phyloP scores from a whole-genome alignment of 2,888 invertebrate species.

The Drosophila suboccidentalis region DNA sequence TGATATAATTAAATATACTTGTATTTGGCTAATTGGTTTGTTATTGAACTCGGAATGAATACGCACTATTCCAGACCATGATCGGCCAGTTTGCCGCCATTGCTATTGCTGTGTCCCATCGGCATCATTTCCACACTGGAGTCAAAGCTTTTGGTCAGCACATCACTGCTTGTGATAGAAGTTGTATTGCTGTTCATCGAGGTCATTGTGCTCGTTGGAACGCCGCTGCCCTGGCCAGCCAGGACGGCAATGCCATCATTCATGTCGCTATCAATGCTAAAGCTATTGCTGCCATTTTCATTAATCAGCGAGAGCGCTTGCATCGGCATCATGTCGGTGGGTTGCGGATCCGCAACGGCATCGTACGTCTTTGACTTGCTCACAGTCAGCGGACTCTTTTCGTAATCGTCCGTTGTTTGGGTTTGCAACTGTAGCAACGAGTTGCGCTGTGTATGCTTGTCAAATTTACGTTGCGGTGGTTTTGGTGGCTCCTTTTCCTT shows the following conservation, averaged over 20 bases:
- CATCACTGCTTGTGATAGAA: slow-evolving; percentile 82
- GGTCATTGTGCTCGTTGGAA: slow-evolving; percentile 49
- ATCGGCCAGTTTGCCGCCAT: slow-evolving; percentile 66
- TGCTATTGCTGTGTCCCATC: slow-evolving; percentile 67
- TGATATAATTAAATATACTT: slow-evolving; percentile 54
- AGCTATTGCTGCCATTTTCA: slow-evolving; percentile 82
- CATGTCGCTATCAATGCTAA: slow-evolving; percentile 82
- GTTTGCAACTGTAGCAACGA: slow-evolving; percentile 83
- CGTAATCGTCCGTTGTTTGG: slow-evolving; percentile 71
- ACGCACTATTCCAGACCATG: slow-evolving; percentile 61
- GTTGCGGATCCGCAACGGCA: slow-evolving; percentile 60
- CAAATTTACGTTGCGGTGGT: slow-evolving; percentile 84
- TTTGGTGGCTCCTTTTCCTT: slow-evolving; percentile 82
- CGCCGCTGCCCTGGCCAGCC: slow-evolving; percentile 39
- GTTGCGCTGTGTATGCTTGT: slow-evolving; percentile 83
- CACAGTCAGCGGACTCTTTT: slow-evolving; percentile 67
- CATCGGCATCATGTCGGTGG: slow-evolving; percentile 83
- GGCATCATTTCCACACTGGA: slow-evolving; percentile 81
- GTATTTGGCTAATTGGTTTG: slow-evolving; percentile 70
- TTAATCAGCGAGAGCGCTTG: slow-evolving; percentile 82
- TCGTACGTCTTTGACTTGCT: slow-evolving; percentile 71
- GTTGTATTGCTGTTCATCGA: slow-evolving; percentile 74
- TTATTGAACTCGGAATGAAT: slow-evolving; percentile 36
- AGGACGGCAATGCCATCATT: slow-evolving; percentile 74
- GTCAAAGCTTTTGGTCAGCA: slow-evolving; percentile 83